Percentiles rank a stretch among this genome's conserved stretches.
Evolutionary conservation across 2,113 vertebrate genomes (phyloP).

Genomic region (Tretioscincus oriximinensis): DNA sequence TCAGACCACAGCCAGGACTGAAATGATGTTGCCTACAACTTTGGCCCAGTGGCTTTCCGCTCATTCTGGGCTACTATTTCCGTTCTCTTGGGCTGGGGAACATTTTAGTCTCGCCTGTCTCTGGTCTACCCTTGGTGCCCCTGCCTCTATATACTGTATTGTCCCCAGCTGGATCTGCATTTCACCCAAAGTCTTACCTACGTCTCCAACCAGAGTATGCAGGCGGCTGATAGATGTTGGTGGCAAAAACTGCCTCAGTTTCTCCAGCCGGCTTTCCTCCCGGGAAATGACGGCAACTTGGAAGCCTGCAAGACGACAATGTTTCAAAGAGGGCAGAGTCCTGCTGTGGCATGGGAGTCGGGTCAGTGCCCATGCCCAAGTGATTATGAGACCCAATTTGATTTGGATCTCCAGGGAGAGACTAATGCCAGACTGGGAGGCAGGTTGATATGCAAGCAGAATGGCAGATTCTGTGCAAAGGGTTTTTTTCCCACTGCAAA

Average conservation of each 20-base stretch:
- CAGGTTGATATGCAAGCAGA: too few species aligned
- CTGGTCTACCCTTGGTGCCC: background rate
- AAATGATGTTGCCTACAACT: too few species aligned
- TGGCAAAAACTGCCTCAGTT: conserved; percentile 70
- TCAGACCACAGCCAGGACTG: too few species aligned
- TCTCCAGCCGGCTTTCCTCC: conserved; percentile 74
- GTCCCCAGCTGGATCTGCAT: background rate
- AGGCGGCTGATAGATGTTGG: conserved; percentile 68
- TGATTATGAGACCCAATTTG: too few species aligned
- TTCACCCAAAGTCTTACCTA: conserved; percentile 66
- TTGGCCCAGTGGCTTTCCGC: too few species aligned
- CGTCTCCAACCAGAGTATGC: conserved; percentile 77
- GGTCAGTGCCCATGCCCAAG: too few species aligned
- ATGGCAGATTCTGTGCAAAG: background rate
- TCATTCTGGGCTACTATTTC: too few species aligned
- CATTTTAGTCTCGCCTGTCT: background rate
- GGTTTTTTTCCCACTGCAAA: too few species aligned
- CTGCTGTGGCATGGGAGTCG: background rate
- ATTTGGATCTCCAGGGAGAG: too few species aligned
- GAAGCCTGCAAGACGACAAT: conserved; percentile 53
- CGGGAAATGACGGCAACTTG: conserved; percentile 82
- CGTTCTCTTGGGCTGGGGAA: background rate
- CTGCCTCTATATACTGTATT: background rate
- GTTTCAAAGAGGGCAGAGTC: too few species aligned
- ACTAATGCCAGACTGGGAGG: too few species aligned